Conservation (phyloP, 1,140 invertebrate genomes). For the Chlorops oryzae region DNA sequence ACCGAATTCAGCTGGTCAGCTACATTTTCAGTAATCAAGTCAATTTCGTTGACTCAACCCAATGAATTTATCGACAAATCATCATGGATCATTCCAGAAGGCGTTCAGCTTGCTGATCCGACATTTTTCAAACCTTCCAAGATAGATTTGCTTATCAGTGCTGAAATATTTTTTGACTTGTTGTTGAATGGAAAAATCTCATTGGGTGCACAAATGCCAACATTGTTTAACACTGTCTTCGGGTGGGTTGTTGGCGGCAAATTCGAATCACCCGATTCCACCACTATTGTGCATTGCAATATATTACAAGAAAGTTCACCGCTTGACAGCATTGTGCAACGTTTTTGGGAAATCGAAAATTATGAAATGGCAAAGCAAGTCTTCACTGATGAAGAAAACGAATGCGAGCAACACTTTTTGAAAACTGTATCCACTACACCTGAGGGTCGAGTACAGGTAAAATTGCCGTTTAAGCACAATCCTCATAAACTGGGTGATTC, state of each 20-base stretch:
- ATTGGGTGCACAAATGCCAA: conserved; percentile 17
- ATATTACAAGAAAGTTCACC: background rate
- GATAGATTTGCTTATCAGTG: conserved; percentile 32
- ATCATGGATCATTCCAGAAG: conserved; percentile 18
- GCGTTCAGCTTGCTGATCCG: conserved; percentile 25
- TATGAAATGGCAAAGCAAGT: background rate
- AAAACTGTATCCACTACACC: conserved; percentile 14
- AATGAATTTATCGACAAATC: conserved; percentile 11
- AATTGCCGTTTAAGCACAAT: conserved; percentile 24
- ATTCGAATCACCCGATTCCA: no score
- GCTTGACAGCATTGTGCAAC: conserved; percentile 1
- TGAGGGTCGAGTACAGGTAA: conserved; percentile 21
- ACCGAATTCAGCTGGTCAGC: background rate
- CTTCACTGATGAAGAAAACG: conserved; percentile 16
- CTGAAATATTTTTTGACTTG: conserved; percentile 33
- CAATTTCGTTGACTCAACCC: conserved; percentile 12
- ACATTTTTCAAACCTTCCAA: conserved; percentile 20
- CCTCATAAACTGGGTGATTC: conserved; percentile 4
- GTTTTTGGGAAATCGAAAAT: conserved; percentile 31
- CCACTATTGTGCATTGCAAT: no score
- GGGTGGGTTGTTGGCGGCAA: conserved; percentile 26
- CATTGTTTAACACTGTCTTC: conserved; percentile 31
- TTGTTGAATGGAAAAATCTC: conserved; percentile 25
- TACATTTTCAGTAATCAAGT: conserved; percentile 6
- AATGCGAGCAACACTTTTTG: conserved; percentile 21